A percentile compares a stretch with the other conserved stretches of the same genome.
Conservation (phyloP, 2,797 vertebrate species). For the Esox masquinongy region DNA sequence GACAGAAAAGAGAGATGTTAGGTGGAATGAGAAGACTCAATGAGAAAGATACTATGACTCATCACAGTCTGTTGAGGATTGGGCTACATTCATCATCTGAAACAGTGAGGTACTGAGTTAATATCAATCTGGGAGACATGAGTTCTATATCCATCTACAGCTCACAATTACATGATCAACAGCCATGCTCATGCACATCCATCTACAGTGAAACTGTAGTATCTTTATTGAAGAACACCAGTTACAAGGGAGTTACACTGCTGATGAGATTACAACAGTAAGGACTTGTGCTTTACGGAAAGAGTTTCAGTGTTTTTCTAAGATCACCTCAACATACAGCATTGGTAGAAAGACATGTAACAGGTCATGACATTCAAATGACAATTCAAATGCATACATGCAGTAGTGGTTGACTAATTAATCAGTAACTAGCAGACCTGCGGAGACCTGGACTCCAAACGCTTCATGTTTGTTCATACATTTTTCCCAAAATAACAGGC, state of each 20-base stretch:
- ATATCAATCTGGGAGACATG: background rate
- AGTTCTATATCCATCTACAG: background rate
- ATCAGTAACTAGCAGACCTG: background rate
- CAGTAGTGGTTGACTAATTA: slow-evolving; percentile 25
- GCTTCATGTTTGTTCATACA: background rate
- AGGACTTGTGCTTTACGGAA: slow-evolving; percentile 20
- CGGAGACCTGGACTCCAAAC: background rate
- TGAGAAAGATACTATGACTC: background rate
- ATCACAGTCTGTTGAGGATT: background rate
- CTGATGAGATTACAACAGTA: background rate
- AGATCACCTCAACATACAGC: slow-evolving; percentile 15
- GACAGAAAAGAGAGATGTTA: background rate
- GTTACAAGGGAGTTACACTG: background rate
- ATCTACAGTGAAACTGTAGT: slow-evolving; percentile 6
- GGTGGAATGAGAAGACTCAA: background rate
- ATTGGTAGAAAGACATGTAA: slow-evolving; percentile 12
- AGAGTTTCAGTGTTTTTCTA: slow-evolving; percentile 6
- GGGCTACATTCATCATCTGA: background rate
- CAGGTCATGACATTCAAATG: slow-evolving; percentile 30
- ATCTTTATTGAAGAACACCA: background rate
- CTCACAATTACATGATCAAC: background rate
- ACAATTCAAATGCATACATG: slow-evolving; percentile 29
- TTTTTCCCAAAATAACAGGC: background rate
- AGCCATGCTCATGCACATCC: slow-evolving; percentile 11
- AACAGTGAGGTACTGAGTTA: too few relatives aligned